Conservation (phyloP, 2,888 invertebrate species). For the Linhomoeus sp. region DNA sequence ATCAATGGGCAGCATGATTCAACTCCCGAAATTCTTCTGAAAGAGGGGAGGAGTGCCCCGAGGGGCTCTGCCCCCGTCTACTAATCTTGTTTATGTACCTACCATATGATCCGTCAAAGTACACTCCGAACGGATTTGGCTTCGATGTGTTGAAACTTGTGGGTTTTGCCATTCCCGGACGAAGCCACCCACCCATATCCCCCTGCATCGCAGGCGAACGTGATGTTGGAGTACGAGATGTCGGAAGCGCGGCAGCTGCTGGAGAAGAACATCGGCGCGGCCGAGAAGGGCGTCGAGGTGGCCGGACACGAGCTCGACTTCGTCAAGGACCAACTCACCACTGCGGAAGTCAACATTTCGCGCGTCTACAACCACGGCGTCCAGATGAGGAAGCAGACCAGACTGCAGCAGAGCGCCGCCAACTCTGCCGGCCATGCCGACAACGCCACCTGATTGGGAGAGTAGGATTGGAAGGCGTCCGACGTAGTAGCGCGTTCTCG, state of each 20-base stretch:
- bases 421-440: not conserved
- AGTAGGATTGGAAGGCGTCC: not conserved
- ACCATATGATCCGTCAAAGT: too few relatives aligned
- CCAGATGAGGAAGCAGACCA: constrained; percentile 64
- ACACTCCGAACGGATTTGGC: too few relatives aligned
- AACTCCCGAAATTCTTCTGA: too few relatives aligned
- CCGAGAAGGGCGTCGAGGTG: constrained; percentile 57
- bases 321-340: constrained; percentile 85
- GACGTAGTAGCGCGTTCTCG: not conserved
- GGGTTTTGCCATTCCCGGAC: too few relatives aligned
- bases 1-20: too few relatives aligned
- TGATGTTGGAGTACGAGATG: constrained; percentile 84
- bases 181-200: too few relatives aligned
- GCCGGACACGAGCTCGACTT: constrained; percentile 84
- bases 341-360: constrained; percentile 96
- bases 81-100: too few relatives aligned
- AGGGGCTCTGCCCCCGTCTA: too few relatives aligned
- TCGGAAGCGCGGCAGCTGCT: constrained; percentile 69
- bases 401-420: constrained; percentile 34
- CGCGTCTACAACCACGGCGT: constrained; percentile 96
- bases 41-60: too few relatives aligned
- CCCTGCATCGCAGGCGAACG: constrained; percentile 63
- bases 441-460: not conserved
- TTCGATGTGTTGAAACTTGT: too few relatives aligned
- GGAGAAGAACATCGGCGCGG: constrained; percentile 49